phyloP scores from a whole-genome alignment of 2,797 vertebrate genomes.

The Microctenopoma lineatum region DNA sequence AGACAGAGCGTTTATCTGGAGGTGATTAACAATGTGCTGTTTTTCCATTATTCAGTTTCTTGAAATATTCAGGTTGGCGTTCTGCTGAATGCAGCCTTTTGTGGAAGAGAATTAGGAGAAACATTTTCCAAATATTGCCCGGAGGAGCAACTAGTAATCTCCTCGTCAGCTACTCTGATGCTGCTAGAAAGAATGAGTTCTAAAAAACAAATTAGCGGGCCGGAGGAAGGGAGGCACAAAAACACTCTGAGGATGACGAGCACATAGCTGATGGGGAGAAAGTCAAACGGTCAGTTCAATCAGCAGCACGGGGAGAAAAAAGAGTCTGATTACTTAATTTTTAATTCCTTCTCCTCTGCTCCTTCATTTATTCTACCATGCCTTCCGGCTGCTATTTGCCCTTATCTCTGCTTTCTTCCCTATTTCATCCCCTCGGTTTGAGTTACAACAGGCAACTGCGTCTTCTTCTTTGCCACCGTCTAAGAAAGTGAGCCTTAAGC shows the following conservation, averaged over 20 bases:
- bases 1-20: constrained; percentile 31
- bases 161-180: constrained; percentile 22
- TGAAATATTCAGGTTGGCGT: constrained; percentile 45
- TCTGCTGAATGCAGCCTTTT: constrained; percentile 51
- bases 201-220: constrained; percentile 23
- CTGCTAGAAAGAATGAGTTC: constrained; percentile 5
- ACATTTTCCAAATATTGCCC: constrained; percentile 31
- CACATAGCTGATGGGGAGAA: constrained; percentile 1
- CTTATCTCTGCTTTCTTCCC: constrained; percentile 16
- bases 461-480: constrained; percentile 17
- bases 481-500: constrained; percentile 42
- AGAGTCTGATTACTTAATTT: constrained; percentile 6
- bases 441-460: constrained; percentile 16
- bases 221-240: not conserved
- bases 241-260: constrained; percentile 16
- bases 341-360: constrained; percentile 23
- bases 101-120: constrained; percentile 27
- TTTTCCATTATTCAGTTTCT: constrained; percentile 50
- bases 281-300: constrained; percentile 13
- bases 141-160: constrained; percentile 32
- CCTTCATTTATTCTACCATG: constrained; percentile 26
- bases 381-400: constrained; percentile 25
- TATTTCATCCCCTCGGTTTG: constrained; percentile 26
- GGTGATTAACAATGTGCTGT: constrained; percentile 36
- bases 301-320: not conserved